Conservation (phyloP, 2,888 invertebrate species). For the Temnothorax unifasciatus region DNA sequence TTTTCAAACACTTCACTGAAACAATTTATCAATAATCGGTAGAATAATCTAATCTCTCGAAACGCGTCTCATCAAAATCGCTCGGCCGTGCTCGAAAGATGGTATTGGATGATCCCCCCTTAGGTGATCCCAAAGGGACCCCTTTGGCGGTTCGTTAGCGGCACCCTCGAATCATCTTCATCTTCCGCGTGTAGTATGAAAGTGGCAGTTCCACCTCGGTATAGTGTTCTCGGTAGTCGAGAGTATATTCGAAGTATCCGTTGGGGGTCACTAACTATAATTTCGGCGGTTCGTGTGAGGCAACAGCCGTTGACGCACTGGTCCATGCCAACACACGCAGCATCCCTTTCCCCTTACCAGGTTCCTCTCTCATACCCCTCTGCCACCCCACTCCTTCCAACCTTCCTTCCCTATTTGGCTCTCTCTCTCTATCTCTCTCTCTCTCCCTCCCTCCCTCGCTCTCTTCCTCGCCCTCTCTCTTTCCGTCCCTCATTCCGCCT, state of each 20-base stretch:
- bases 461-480: slow-evolving; percentile 51
- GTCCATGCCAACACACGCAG: slow-evolving; percentile 86
- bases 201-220: slow-evolving; percentile 48
- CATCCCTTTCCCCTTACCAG: slow-evolving; percentile 84
- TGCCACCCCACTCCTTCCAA: slow-evolving; percentile 72
- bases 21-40: neutral
- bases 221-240: slow-evolving; percentile 63
- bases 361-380: slow-evolving; percentile 79
- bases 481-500: slow-evolving; percentile 63
- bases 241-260: slow-evolving; percentile 75
- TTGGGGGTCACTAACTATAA: slow-evolving; percentile 84
- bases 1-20: slow-evolving; percentile 43
- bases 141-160: slow-evolving; percentile 55
- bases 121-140: slow-evolving; percentile 52
- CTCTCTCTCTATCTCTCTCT: slow-evolving; percentile 75
- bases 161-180: slow-evolving; percentile 43
- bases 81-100: slow-evolving; percentile 1
- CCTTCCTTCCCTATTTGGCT: slow-evolving; percentile 77
- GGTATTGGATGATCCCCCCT: slow-evolving; percentile 22
- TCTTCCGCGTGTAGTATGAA: slow-evolving; percentile 34
- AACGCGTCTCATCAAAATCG: slow-evolving; percentile 18
- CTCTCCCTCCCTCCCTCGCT: slow-evolving; percentile 60
- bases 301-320: slow-evolving; percentile 87
- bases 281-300: slow-evolving; percentile 86
- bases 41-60: neutral